Conservation (phyloP, 2,797 vertebrate species). For the Peromyscus aztecus region DNA sequence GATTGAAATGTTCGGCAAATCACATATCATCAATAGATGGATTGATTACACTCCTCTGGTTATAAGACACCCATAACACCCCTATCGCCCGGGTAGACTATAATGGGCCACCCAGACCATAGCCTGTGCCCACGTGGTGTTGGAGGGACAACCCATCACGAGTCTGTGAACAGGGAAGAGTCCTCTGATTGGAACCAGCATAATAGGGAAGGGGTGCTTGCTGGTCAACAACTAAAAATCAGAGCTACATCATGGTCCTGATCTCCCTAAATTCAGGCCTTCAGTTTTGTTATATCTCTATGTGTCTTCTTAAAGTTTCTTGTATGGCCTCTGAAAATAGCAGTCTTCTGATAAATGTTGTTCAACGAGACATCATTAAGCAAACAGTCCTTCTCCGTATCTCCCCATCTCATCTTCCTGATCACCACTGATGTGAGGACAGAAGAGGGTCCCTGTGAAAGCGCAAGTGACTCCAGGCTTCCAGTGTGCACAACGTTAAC, state of each 20-base stretch:
- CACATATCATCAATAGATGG: background rate
- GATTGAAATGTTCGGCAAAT: background rate
- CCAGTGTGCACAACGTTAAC: background rate
- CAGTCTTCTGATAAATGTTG: background rate
- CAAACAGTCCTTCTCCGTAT: background rate
- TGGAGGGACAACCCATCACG: background rate
- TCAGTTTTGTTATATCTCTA: background rate
- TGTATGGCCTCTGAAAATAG: background rate
- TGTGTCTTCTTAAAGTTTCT: background rate
- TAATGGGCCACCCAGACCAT: background rate
- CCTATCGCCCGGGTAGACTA: background rate
- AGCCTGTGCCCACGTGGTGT: background rate
- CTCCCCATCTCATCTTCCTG: background rate
- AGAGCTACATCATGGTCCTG: background rate
- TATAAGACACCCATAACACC: background rate
- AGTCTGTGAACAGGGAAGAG: background rate
- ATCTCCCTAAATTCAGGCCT: background rate
- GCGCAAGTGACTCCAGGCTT: background rate
- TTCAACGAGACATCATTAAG: background rate
- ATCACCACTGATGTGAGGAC: background rate
- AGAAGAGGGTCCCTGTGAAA: background rate
- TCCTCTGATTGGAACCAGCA: background rate
- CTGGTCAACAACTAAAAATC: background rate
- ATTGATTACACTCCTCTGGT: background rate
- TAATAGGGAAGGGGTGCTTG: background rate